Base-by-base conservation (phyloP, 2,888 invertebrate species). In the Synergus gifuensis region DNA sequence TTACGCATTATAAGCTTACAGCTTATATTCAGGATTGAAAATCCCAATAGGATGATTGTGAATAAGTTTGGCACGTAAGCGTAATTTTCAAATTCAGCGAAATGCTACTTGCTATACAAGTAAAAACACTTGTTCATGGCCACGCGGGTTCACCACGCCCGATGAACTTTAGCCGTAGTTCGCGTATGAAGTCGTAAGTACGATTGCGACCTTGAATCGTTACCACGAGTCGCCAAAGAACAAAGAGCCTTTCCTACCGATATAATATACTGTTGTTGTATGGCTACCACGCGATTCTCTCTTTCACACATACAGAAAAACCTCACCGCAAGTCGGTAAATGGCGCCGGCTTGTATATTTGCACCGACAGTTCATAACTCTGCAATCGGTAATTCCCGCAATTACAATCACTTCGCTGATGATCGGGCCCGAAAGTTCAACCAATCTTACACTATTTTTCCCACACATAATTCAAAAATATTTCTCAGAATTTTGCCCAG, bases 311-410 rank as follows among this genome's bases (percentile, higher is more conserved):
- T 22, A 46, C 42, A 67, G 67, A 22, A 44, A 22, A 67, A 28
- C n/a, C 36, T 46, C 73, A 54, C 54, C 73, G 73, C 73, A 60
- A n/a, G 60, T 49, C 54, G 36, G 54, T 36, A 36, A 49, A 85
- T 86, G 84, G 87, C 86, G 84, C 85, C 86, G 81, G 81, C 84
- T 86, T 86, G 85, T 87, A 36, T 54, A 86, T 86, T 88, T 88
- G 89, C 87, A 88, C 87, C 87, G 85, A 84, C 88, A 88, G 87
- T 87, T 87, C 87, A 87, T 88, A 89, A 89, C 85, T 90, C 87
- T 81, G 83, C 86, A 83, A 89, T 87, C 83, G 83, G 85, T 88
- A 88, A 89, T 89, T 88, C 87, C 87, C 83, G 86, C 85, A 88
- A 89, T 89, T 88, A 84, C 81, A 77, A 77, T 81, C 76, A 58